Percentiles rank a stretch among this genome's conserved stretches.
phyloP scores from a whole-genome alignment of 2,113 vertebrate species.

The Trematomus loennbergii region DNA sequence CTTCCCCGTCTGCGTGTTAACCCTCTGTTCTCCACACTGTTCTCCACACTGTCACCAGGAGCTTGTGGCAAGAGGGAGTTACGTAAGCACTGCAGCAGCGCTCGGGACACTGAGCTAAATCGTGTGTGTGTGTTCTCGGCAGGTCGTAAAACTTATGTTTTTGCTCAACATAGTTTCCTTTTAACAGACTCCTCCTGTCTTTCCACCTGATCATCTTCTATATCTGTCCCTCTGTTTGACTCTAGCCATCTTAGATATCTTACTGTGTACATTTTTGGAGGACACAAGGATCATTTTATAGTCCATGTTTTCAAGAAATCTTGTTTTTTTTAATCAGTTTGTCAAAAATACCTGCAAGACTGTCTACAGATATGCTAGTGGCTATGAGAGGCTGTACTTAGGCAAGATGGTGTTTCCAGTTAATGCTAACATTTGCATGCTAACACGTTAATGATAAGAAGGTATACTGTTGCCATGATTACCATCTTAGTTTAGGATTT shows the following conservation, averaged over 20 bases:
- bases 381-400: background rate
- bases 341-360: background rate
- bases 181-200: background rate
- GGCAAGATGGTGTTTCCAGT: background rate
- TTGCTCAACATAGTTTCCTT: background rate
- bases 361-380: background rate
- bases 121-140: conserved; percentile 27
- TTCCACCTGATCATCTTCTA: background rate
- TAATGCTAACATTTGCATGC: background rate
- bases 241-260: background rate
- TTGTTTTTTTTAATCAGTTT: background rate
- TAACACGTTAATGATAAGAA: background rate
- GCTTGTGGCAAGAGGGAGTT: conserved; percentile 76
- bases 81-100: conserved; percentile 81
- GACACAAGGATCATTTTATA: background rate
- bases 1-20: conserved; percentile 24
- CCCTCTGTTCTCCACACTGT: conserved; percentile 64
- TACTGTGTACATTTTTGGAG: background rate
- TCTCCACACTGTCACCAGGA: conserved; percentile 70
- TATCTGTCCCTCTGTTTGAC: background rate
- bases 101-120: conserved; percentile 59
- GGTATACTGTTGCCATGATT: background rate
- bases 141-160: conserved; percentile 16
- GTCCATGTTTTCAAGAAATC: background rate
- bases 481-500: background rate